Evolutionary conservation across 2,797 vertebrate genomes (phyloP).

Genomic region (Muscicapa comitata): DNA sequence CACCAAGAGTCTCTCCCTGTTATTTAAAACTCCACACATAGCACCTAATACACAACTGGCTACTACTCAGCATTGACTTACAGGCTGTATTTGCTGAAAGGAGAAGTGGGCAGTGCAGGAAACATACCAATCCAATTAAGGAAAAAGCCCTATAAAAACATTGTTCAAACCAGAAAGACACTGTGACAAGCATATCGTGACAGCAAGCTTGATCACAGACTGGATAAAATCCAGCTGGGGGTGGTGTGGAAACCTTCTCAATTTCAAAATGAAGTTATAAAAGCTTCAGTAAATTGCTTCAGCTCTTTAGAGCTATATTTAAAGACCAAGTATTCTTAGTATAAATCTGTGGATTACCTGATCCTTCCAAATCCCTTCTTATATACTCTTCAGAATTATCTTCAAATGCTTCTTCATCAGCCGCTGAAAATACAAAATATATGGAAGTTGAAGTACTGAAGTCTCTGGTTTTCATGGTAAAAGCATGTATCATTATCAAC

Average conservation of each 20-base stretch:
- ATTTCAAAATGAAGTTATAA: not conserved
- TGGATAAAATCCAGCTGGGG: not conserved
- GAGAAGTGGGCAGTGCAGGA: not conserved
- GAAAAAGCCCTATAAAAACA: not conserved
- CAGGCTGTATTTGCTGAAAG: not conserved
- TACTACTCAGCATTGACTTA: not conserved
- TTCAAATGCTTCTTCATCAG: constrained; percentile 98
- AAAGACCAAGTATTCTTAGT: constrained; percentile 17
- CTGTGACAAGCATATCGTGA: accelerated
- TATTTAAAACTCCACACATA: not conserved
- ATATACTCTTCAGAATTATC: constrained; percentile 99
- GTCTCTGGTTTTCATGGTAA: not conserved
- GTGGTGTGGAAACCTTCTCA: not conserved
- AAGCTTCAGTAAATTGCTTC: not conserved
- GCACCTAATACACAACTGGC: not conserved
- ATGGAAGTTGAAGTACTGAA: not conserved
- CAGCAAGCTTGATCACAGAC: not conserved
- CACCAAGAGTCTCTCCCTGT: not conserved
- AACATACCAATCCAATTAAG: not conserved
- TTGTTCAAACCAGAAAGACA: not conserved
- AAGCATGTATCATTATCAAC: not conserved
- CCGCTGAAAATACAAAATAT: constrained; percentile 77
- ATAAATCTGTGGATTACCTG: constrained; percentile 79
- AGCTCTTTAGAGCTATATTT: not conserved
- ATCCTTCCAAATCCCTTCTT: constrained; percentile 96